Conservation (phyloP, 2,797 vertebrate species). For the Geotria australis region DNA sequence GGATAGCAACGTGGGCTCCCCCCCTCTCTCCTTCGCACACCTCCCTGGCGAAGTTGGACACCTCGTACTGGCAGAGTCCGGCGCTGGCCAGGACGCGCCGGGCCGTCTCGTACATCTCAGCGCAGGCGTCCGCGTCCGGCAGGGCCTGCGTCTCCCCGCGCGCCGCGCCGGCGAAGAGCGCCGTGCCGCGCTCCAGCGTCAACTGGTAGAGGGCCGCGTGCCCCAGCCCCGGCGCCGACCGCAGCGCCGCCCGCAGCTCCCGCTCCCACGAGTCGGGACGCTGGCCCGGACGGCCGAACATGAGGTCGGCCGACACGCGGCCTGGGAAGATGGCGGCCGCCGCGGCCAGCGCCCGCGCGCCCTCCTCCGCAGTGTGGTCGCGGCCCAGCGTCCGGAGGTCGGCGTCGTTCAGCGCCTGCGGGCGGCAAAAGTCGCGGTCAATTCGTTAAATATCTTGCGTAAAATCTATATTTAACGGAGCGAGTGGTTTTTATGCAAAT, state of each 20-base stretch:
- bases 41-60: conserved; percentile 59
- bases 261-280: conserved; percentile 19
- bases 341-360: conserved; percentile 18
- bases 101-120: conserved; percentile 39
- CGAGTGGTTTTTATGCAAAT: no score
- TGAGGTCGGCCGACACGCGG: conserved; percentile 40
- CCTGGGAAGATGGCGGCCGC: conserved; percentile 32
- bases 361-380: conserved; percentile 32
- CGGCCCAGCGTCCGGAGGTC: conserved; percentile 38
- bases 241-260: conserved; percentile 19
- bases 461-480: no score
- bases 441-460: no score
- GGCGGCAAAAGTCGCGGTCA: background rate
- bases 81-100: conserved; percentile 11
- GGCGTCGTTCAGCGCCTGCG: conserved; percentile 28
- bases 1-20: no score
- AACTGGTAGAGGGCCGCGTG: conserved; percentile 69
- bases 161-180: conserved; percentile 27
- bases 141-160: conserved; percentile 8
- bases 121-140: conserved; percentile 19
- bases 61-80: conserved; percentile 56
- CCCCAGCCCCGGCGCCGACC: conserved; percentile 8
- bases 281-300: conserved; percentile 50
- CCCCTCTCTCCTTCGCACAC: no score
- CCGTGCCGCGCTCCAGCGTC: conserved; percentile 49